Conservation (phyloP, 1,140 invertebrate genomes). For the Subanguina moxae region DNA sequence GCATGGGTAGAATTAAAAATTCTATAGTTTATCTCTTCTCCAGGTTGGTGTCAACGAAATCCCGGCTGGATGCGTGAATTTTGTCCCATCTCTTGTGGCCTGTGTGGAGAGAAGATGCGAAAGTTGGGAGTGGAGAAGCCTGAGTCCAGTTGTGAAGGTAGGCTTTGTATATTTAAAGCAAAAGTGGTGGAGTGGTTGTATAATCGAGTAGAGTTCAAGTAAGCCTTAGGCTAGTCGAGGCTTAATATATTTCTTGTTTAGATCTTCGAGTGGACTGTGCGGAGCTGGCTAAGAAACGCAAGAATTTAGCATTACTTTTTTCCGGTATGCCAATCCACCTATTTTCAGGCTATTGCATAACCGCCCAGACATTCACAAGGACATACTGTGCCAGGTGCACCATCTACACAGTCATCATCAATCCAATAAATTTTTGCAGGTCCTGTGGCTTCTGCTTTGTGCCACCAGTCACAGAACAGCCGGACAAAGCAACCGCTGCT, state of each 20-base stretch:
- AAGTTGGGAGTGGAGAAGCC: constrained; percentile 4
- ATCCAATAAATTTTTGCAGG: constrained; percentile 1
- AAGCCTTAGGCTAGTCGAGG: too few species aligned
- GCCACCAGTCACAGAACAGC: constrained; percentile 49
- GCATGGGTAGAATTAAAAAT: too few species aligned
- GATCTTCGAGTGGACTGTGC: constrained; percentile 61
- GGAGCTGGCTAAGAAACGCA: constrained; percentile 48
- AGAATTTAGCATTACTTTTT: neutral
- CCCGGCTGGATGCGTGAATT: constrained; percentile 54
- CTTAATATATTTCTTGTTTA: constrained; percentile 36
- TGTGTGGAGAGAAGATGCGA: constrained; percentile 37
- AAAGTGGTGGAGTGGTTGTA: too few species aligned
- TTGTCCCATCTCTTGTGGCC: constrained; percentile 50
- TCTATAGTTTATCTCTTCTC: neutral
- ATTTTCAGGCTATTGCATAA: constrained; percentile 44
- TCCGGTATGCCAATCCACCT: neutral
- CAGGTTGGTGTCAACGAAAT: constrained; percentile 56
- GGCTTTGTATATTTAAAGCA: too few species aligned
- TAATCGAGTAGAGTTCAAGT: too few species aligned
- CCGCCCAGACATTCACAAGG: constrained; percentile 49
- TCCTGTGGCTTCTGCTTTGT: constrained; percentile 57
- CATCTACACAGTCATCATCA: too few species aligned
- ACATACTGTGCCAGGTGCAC: constrained; percentile 44
- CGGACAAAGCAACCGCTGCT: constrained; percentile 20
- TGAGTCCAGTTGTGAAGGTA: constrained; percentile 9